These are phyloP conservation scores for Paragorgia papillata DNA, from an alignment of 92 coral and sea anemone species.

Conservation along the genomic window DNA sequence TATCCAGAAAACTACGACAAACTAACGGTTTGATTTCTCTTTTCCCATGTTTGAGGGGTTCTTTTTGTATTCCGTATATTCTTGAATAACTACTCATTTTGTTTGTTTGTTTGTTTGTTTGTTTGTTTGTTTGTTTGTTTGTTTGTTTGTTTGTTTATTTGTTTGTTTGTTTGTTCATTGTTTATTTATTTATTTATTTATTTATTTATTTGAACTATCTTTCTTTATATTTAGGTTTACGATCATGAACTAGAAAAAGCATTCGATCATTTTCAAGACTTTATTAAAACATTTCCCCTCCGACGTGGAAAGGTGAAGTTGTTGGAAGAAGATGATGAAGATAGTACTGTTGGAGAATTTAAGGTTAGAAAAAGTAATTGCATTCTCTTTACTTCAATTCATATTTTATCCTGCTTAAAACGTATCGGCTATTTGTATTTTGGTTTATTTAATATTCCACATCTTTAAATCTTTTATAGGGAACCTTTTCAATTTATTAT, in stretches of 20 bases:
- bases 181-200: too few species aligned
- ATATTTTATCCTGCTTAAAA: too few species aligned
- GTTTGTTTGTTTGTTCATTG: too few species aligned
- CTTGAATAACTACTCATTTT: neutral
- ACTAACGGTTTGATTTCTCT: constrained; percentile 48
- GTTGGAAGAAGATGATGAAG: constrained; percentile 61
- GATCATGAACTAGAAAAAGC: constrained; percentile 73
- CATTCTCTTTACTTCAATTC: neutral
- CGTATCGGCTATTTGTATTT: neutral
- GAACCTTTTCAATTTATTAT: constrained; percentile 88
- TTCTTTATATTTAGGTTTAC: constrained; percentile 60
- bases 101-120: too few species aligned
- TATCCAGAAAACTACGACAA: constrained; percentile 75
- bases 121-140: neutral
- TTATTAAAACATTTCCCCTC: constrained; percentile 76
- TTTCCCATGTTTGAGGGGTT: neutral
- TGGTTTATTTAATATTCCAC: neutral
- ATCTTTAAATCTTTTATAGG: constrained; percentile 53
- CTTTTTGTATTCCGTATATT: neutral
- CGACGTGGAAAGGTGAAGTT: constrained; percentile 85
- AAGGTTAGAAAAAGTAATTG: constrained; percentile 63
- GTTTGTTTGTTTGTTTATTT: too few species aligned
- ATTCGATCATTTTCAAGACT: constrained; percentile 81
- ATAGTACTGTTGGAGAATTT: constrained; percentile 84
- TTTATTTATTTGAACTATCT: too few species aligned